Conservation (phyloP, 2,888 invertebrate species). For the Rhagium mordax region DNA sequence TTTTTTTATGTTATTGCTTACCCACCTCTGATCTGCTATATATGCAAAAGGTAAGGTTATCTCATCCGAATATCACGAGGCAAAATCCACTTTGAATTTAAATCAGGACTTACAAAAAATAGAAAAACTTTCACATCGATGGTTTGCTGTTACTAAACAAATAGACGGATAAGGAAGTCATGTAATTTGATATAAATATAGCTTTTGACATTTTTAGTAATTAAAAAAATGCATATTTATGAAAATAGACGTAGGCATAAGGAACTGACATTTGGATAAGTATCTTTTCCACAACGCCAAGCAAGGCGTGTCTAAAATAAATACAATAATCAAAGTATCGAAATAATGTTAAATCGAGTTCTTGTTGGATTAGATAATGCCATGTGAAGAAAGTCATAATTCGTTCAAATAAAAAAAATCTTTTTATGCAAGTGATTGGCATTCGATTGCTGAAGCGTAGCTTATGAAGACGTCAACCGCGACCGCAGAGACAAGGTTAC, state of each 20-base stretch:
- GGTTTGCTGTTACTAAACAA: conserved; percentile 1
- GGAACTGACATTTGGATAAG: neutral
- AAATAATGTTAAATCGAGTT: neutral
- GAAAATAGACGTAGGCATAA: neutral
- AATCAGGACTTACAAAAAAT: conserved; percentile 26
- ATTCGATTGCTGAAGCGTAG: conserved; percentile 28
- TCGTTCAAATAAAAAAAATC: conserved; percentile 19
- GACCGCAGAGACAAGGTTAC: conserved; percentile 47
- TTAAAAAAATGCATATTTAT: neutral
- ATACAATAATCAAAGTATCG: neutral
- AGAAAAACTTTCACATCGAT: conserved; percentile 13
- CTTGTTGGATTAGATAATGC: neutral
- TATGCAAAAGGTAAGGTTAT: conserved; percentile 32
- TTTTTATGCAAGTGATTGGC: conserved; percentile 30
- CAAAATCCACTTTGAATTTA: conserved; percentile 21
- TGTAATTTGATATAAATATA: conserved; percentile 6
- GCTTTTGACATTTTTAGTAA: neutral
- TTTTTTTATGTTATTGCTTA: conserved; percentile 29
- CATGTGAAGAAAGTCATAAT: conserved; percentile 11
- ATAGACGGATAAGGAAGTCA: neutral
- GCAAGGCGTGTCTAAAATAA: neutral
- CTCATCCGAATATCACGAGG: conserved; percentile 22
- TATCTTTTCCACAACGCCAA: neutral
- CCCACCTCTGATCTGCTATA: conserved; percentile 21
- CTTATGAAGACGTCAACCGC: conserved; percentile 47